A percentile compares a stretch with the other conserved stretches of the same genome.
phyloP scores from a whole-genome alignment of 2,113 vertebrate species.

The Amphilophus citrinellus region DNA sequence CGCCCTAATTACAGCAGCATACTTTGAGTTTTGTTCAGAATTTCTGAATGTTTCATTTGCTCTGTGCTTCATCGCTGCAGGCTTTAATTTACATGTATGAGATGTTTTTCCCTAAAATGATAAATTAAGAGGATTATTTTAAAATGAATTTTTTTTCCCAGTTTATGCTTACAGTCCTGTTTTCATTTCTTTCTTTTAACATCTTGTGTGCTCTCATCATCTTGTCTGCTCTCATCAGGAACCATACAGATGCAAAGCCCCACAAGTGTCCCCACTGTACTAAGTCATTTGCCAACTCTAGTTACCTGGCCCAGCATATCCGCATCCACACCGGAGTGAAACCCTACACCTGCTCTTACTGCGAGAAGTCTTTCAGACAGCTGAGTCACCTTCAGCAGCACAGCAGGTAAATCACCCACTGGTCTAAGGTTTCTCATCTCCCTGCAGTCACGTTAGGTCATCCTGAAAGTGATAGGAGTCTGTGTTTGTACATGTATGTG shows the following conservation, averaged over 20 bases:
- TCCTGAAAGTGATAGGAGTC: conserved; percentile 8
- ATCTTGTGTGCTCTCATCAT: conserved; percentile 18
- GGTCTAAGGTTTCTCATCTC: conserved; percentile 49
- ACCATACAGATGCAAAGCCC: conserved; percentile 98
- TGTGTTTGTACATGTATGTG: conserved; percentile 18
- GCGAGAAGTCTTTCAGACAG: conserved; percentile 96
- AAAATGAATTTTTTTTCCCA: not conserved
- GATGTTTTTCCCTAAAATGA: not conserved
- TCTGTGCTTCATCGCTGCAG: not conserved
- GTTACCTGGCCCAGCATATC: conserved; percentile 97
- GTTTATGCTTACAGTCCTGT: conserved; percentile 18
- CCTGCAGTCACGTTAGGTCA: conserved; percentile 12
- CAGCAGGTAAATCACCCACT: conserved; percentile 88
- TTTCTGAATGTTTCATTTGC: not conserved
- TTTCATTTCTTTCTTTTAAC: conserved; percentile 2
- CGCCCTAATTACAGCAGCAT: not conserved
- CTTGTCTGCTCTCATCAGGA: conserved; percentile 79
- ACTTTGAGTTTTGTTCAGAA: not conserved
- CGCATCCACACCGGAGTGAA: conserved; percentile 98
- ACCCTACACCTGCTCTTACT: conserved; percentile 95
- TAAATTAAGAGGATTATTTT: not conserved
- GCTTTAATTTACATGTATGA: not conserved
- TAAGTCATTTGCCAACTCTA: conserved; percentile 98
- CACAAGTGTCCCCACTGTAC: conserved; percentile 99
- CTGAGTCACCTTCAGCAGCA: conserved; percentile 98